These are phyloP conservation scores for Lycocerus yunnanus DNA, from an alignment of 2,888 invertebrate genomes.

Conservation along the genomic window DNA sequence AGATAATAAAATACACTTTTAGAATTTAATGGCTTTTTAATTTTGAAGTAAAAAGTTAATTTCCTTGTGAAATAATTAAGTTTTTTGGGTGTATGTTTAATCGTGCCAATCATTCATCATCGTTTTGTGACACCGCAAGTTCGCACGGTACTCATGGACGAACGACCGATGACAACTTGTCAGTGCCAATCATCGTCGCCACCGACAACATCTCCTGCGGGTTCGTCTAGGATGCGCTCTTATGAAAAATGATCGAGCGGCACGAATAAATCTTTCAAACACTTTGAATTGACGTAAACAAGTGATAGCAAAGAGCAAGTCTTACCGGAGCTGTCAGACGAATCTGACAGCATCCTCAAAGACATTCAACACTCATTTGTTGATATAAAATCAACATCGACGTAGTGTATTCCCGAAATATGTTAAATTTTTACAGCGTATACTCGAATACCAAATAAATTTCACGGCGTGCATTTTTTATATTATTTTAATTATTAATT, in stretches of 20 bases:
- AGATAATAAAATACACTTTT: background rate
- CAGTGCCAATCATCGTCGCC: slow-evolving; percentile 47
- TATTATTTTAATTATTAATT: background rate
- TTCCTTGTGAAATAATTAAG: background rate
- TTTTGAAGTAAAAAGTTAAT: background rate
- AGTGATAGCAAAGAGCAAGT: slow-evolving; percentile 43
- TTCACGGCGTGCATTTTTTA: background rate
- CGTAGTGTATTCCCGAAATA: slow-evolving; percentile 11
- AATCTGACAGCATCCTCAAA: slow-evolving; percentile 44
- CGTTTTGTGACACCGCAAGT: slow-evolving; percentile 40
- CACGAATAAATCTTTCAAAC: slow-evolving; percentile 45
- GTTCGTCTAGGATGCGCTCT: slow-evolving; percentile 32
- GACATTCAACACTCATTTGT: slow-evolving; percentile 30
- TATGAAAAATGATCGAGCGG: slow-evolving; percentile 46
- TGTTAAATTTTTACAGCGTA: background rate
- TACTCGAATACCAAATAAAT: background rate
- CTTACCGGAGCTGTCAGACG: slow-evolving; percentile 43
- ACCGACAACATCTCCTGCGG: slow-evolving; percentile 33
- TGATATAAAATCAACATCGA: slow-evolving; percentile 31
- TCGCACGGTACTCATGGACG: slow-evolving; percentile 46
- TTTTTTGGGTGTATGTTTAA: background rate
- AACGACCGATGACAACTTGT: slow-evolving; percentile 46
- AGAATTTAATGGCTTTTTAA: background rate
- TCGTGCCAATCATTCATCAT: slow-evolving; percentile 25
- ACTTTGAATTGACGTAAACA: slow-evolving; percentile 45